Base-by-base conservation (phyloP, 2,888 invertebrate genomes). In the Melanotus villosus region DNA sequence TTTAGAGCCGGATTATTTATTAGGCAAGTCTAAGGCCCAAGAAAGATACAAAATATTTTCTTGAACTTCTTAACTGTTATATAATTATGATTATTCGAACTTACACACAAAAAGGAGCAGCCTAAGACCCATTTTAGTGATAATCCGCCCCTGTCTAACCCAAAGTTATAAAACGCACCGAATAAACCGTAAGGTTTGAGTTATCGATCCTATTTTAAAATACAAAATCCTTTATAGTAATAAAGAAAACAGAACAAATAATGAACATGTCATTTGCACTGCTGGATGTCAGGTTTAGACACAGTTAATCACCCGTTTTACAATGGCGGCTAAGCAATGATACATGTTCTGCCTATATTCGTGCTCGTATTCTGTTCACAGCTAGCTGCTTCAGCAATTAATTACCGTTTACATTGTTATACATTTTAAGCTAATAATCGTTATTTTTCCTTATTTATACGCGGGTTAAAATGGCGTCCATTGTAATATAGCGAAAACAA, bases 221-320 rank as follows among this genome's bases (percentile, higher is more conserved):
- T 18, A 68, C 65, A 73, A 59, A 69, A 5, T 56, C 38, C 38
- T 10, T 54, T 47, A 36, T 38, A 18, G 57, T 65, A 73, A 60
- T 54, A 66, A 66, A 57, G 58, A 66, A 71, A 65, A 52, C 47
- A 50, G 66, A 36, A 60, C 63, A 71, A 73, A 73, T 72, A 73
- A 73, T 71, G 71, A 70, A 73, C 62, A 70, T 54, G 65, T 73
- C 73, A 72, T 65, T 70, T 63, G 57, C 73, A 70, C 57, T 70
- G 70, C 62, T 69, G 70, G 62, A 70, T 71, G 73, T 72, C 71
- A 71, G 70, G 65, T 70, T 57, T 72, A 70, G 72, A 70, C 64
- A 58, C 52, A 72, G 70, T 72, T 73, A 72, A 73, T 73, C 70
- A 72, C 67, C 69, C 71, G 54, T 65, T 69, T 63, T 66, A 71